Conservation (phyloP, 2,888 invertebrate genomes). For the Strigamia crassipes region DNA sequence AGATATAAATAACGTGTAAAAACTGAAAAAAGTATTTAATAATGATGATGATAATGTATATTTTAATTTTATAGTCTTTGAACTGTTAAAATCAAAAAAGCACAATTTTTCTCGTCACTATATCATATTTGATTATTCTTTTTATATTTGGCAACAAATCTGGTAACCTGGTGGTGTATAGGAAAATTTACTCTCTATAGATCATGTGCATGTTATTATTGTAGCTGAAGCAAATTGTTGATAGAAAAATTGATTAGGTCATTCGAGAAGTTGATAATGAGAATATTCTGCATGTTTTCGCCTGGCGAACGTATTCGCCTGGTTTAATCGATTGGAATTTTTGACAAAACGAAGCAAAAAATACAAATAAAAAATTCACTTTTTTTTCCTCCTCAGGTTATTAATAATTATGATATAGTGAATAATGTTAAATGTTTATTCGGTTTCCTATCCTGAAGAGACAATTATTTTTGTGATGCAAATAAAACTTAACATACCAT, state of each 20-base stretch:
- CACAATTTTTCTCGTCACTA: neutral
- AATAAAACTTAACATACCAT: neutral
- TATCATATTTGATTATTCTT: neutral
- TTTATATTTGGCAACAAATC: neutral
- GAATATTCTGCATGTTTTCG: constrained; percentile 2
- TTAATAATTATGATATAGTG: constrained; percentile 15
- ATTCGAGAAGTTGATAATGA: neutral
- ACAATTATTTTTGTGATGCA: neutral
- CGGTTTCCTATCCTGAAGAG: neutral
- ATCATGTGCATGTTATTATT: neutral
- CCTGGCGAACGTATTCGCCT: neutral
- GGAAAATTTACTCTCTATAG: neutral
- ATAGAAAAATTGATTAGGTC: neutral
- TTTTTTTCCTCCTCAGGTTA: constrained; percentile 8
- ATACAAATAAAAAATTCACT: neutral
- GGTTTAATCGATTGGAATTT: neutral
- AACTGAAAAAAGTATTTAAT: neutral
- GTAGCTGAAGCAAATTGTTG: neutral
- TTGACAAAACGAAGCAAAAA: neutral
- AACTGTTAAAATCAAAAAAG: neutral
- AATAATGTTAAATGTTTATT: neutral
- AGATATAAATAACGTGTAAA: constrained; percentile 1
- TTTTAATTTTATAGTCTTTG: constrained; percentile 3
- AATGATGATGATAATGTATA: neutral
- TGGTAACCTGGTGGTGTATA: constrained; percentile 24